Conservation (phyloP, 2,113 vertebrate genomes). For the Rhipidura dahli region DNA sequence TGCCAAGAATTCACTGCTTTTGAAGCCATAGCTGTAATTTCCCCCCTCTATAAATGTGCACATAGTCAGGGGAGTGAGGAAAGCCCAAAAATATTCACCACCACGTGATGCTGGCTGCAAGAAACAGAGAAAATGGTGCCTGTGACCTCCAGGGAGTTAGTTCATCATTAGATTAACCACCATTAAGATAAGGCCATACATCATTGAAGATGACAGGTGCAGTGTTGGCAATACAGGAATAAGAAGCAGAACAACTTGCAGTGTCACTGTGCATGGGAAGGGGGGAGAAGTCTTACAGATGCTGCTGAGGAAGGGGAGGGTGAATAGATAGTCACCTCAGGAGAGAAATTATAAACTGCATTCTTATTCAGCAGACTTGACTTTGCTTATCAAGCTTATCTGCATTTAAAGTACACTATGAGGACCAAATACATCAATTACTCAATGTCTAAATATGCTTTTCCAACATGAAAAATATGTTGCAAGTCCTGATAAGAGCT, state of each 20-base stretch:
- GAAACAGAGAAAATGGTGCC: slow-evolving; percentile 45
- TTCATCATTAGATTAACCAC: slow-evolving; percentile 66
- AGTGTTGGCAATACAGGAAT: slow-evolving; percentile 4
- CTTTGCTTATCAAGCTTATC: slow-evolving; percentile 13
- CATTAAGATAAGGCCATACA: slow-evolving; percentile 5
- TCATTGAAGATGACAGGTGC: slow-evolving; percentile 45
- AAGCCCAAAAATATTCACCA: slow-evolving; percentile 27
- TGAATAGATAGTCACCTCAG: background rate
- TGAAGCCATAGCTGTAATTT: background rate
- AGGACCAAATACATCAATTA: background rate
- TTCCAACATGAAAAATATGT: slow-evolving; percentile 4
- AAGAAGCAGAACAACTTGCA: slow-evolving; percentile 22
- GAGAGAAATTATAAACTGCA: slow-evolving; percentile 14
- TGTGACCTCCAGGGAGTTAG: slow-evolving; percentile 48
- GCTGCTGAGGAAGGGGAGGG: background rate
- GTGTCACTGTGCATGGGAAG: background rate
- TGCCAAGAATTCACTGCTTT: background rate
- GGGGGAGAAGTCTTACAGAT: background rate
- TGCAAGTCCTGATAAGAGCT: slow-evolving; percentile 16
- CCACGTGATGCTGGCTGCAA: slow-evolving; percentile 16
- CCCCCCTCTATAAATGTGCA: background rate
- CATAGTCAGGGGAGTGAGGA: background rate
- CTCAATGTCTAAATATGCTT: slow-evolving; percentile 1
- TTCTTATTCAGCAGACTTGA: background rate
- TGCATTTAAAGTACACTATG: background rate